phyloP scores from a whole-genome alignment of 2,888 invertebrate species.

The Lissonota sp. region DNA sequence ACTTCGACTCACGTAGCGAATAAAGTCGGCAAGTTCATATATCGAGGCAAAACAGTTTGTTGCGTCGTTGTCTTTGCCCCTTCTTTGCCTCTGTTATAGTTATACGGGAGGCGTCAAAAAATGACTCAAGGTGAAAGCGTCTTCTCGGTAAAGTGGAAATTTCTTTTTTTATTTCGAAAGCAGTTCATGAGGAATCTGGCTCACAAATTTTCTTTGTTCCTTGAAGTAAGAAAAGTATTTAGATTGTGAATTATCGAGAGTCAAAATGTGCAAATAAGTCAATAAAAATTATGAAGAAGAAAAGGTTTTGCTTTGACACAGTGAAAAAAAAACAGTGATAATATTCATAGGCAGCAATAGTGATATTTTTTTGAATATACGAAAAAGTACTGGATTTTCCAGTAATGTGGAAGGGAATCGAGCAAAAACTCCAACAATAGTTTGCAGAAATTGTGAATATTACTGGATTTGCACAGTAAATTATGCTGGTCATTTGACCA shows the following conservation, averaged over 20 bases:
- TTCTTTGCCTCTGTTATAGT: conserved; percentile 19
- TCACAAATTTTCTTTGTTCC: conserved; percentile 2
- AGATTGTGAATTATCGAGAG: not conserved
- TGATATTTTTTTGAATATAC: too few relatives aligned
- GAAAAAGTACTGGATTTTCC: too few relatives aligned
- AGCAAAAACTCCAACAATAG: too few relatives aligned
- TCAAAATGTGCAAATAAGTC: not conserved
- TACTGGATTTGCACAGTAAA: too few relatives aligned
- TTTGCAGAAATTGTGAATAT: too few relatives aligned
- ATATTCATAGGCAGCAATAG: too few relatives aligned
- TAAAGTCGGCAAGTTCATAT: conserved; percentile 52
- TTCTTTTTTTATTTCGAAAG: conserved; percentile 57
- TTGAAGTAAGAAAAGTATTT: not conserved
- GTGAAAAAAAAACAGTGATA: too few relatives aligned
- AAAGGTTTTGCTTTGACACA: too few relatives aligned
- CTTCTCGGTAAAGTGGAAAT: conserved; percentile 36
- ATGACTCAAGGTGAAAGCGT: conserved; percentile 50
- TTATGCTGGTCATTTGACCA: too few relatives aligned
- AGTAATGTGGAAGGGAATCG: too few relatives aligned
- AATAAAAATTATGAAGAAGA: too few relatives aligned
- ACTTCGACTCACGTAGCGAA: conserved; percentile 61
- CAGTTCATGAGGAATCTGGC: conserved; percentile 14
- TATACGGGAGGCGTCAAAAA: conserved; percentile 45
- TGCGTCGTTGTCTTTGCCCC: conserved; percentile 3
- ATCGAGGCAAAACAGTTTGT: conserved; percentile 43